A percentile compares a stretch with the other conserved stretches of the same genome.
These are phyloP conservation scores for Chrysolophus pictus DNA, from an alignment of 2,797 vertebrate genomes.

Conservation along the genomic window DNA sequence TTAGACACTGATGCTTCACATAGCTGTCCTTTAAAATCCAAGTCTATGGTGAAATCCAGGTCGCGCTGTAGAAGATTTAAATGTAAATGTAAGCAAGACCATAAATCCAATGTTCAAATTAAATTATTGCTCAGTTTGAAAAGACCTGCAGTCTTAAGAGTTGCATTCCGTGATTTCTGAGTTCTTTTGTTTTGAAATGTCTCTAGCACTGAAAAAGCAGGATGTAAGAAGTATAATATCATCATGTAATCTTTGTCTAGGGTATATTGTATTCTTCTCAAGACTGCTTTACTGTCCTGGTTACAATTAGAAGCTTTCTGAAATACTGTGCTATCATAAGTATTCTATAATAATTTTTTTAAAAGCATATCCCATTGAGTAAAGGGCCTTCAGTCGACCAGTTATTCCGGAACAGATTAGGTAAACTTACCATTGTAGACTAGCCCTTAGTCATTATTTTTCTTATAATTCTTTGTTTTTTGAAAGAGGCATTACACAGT, in stretches of 20 bases:
- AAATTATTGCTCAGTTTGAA: not conserved
- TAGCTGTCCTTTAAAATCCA: constrained; percentile 99
- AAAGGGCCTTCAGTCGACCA: not conserved
- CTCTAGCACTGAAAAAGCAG: not conserved
- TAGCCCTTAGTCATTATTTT: not conserved
- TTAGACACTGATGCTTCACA: constrained; percentile 95
- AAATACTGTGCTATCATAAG: not conserved
- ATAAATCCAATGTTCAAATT: not conserved
- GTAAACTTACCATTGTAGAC: not conserved
- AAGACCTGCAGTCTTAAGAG: not conserved
- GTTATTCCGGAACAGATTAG: not conserved
- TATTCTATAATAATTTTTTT: not conserved
- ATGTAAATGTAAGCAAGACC: constrained; percentile 6
- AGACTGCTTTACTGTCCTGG: not conserved
- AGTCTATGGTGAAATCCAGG: constrained; percentile 96
- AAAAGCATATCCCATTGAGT: not conserved
- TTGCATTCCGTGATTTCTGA: not conserved
- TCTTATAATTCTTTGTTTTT: not conserved
- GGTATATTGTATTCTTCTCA: not conserved
- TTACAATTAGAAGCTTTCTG: not conserved
- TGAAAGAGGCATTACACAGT: not conserved
- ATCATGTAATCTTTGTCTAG: not conserved
- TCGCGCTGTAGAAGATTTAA: constrained; percentile 86
- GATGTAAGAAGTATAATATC: not conserved
- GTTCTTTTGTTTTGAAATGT: not conserved